phyloP scores from a whole-genome alignment of 2,113 vertebrate species.

The Scartelaos histophorus region DNA sequence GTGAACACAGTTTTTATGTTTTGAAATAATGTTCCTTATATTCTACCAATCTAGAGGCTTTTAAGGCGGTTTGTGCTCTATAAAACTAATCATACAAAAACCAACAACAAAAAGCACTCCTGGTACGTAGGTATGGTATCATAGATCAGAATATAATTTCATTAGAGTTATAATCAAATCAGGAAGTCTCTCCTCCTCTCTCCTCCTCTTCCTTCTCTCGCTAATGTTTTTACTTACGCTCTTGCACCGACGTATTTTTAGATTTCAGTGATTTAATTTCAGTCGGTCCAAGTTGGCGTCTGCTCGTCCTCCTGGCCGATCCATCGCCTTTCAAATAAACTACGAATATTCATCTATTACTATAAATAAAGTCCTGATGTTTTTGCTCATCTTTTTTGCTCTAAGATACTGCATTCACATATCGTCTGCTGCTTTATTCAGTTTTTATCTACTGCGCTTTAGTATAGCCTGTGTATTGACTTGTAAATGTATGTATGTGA shows the following conservation, averaged over 20 bases:
- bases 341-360: not conserved
- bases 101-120: too few species aligned
- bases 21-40: not conserved
- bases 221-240: not conserved
- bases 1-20: not conserved
- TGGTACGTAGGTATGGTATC: not conserved
- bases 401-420: too few species aligned
- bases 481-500: too few species aligned
- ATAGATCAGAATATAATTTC: not conserved
- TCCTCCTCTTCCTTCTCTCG: not conserved
- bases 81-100: not conserved
- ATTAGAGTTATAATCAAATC: constrained; percentile 2
- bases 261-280: not conserved
- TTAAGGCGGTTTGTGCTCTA: not conserved
- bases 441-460: too few species aligned
- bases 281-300: not conserved
- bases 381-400: not conserved
- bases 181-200: not conserved
- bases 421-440: too few species aligned
- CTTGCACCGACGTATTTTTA: not conserved
- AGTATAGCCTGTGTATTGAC: too few species aligned
- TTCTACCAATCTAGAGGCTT: not conserved
- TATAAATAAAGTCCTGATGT: not conserved
- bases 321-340: not conserved
- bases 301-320: not conserved